Conservation (phyloP, 1,140 invertebrate genomes). For the Cryptotermes secundus region DNA sequence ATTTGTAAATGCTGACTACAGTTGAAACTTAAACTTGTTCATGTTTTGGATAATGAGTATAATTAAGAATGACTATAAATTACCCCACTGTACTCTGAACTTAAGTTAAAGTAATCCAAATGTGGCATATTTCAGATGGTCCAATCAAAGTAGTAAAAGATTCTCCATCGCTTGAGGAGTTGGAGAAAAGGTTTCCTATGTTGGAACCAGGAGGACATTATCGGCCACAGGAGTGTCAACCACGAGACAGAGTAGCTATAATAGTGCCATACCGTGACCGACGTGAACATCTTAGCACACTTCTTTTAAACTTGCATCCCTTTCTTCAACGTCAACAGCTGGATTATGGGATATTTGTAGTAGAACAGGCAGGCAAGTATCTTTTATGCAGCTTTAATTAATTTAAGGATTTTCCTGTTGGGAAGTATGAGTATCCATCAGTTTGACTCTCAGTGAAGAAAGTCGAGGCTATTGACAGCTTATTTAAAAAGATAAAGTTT, state of each 20-base stretch:
- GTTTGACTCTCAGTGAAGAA: too few species aligned
- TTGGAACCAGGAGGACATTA: slow-evolving; percentile 72
- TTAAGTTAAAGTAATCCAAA: background rate
- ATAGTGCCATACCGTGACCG: slow-evolving; percentile 88
- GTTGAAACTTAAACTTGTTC: too few species aligned
- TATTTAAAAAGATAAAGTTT: too few species aligned
- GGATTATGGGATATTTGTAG: slow-evolving; percentile 91
- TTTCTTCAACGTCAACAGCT: slow-evolving; percentile 87
- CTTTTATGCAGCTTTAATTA: too few species aligned
- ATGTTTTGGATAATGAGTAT: too few species aligned
- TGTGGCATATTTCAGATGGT: slow-evolving; percentile 46
- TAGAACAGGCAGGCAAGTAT: slow-evolving; percentile 78
- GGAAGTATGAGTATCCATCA: too few species aligned
- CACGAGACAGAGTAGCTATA: slow-evolving; percentile 80
- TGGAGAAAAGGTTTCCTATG: slow-evolving; percentile 50
- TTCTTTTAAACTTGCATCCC: slow-evolving; percentile 88
- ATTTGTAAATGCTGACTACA: too few species aligned
- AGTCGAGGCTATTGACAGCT: too few species aligned
- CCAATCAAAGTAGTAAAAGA: slow-evolving; percentile 46
- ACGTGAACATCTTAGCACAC: slow-evolving; percentile 75
- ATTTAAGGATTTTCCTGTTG: too few species aligned
- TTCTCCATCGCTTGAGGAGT: slow-evolving; percentile 46
- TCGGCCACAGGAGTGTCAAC: slow-evolving; percentile 70
- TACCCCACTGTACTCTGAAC: too few species aligned
- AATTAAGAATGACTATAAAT: too few species aligned